phyloP scores from a whole-genome alignment of 2,888 invertebrate genomes.

The Drosophila anceps region DNA sequence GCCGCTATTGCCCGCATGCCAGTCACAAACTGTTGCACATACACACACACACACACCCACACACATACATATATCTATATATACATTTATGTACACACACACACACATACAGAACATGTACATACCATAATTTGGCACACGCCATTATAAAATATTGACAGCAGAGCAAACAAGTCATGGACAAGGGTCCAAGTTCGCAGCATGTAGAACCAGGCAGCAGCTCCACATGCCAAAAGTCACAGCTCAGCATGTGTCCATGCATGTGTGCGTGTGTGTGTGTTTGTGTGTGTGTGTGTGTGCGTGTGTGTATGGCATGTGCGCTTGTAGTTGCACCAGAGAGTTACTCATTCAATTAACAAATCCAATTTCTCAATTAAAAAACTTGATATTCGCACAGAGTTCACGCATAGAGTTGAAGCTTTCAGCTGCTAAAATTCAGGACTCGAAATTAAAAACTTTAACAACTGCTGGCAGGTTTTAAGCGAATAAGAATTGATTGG shows the following conservation, averaged over 20 bases:
- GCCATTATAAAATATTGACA: slow-evolving; percentile 70
- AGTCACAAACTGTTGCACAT: slow-evolving; percentile 47
- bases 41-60: slow-evolving; percentile 3
- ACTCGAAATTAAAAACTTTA: neutral
- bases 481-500: neutral
- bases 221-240: slow-evolving; percentile 44
- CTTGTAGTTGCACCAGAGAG: slow-evolving; percentile 4
- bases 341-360: slow-evolving; percentile 14
- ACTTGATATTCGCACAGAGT: neutral
- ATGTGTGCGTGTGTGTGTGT: neutral
- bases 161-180: slow-evolving; percentile 46
- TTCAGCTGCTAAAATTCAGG: neutral
- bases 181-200: slow-evolving; percentile 26
- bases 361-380: slow-evolving; percentile 24
- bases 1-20: slow-evolving; percentile 42
- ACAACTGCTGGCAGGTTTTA: neutral
- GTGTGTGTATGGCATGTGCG: slow-evolving; percentile 13
- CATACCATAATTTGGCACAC: slow-evolving; percentile 63
- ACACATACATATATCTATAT: neutral
- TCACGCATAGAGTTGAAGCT: neutral
- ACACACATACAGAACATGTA: slow-evolving; percentile 24
- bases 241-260: slow-evolving; percentile 7
- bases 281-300: slow-evolving; percentile 3
- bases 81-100: slow-evolving; percentile 8
- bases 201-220: slow-evolving; percentile 23